Evolutionary conservation across 2,797 vertebrate species (phyloP).

Genomic region (Notoglanidium macrostoma): DNA sequence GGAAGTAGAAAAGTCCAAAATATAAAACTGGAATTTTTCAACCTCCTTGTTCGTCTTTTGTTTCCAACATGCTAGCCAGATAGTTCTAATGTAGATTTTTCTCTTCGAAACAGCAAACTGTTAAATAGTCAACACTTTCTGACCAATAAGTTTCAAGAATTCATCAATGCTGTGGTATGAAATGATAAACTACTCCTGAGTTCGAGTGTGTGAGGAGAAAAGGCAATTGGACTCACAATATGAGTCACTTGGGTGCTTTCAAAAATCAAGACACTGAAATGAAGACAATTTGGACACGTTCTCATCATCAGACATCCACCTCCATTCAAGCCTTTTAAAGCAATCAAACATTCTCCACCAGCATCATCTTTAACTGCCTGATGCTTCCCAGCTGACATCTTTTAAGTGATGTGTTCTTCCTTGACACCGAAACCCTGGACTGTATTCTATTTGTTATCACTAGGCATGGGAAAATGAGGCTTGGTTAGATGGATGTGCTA

Average conservation of each 20-base stretch:
- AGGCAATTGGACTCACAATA: neutral
- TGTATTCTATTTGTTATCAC: conserved; percentile 39
- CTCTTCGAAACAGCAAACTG: no score
- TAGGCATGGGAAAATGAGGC: conserved; percentile 56
- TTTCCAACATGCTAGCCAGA: neutral
- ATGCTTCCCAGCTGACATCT: conserved; percentile 14
- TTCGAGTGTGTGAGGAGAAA: conserved; percentile 36
- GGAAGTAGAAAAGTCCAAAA: neutral
- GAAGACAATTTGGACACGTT: neutral
- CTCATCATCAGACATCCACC: conserved; percentile 5
- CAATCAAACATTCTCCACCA: conserved; percentile 12
- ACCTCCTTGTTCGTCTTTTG: neutral
- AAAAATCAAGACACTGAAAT: neutral
- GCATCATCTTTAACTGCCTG: conserved; percentile 21
- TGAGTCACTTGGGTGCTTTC: neutral
- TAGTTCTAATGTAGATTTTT: neutral
- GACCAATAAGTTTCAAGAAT: neutral
- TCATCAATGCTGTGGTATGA: neutral
- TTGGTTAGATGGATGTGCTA: conserved; percentile 48
- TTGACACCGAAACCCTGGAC: conserved; percentile 27
- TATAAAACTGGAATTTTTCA: neutral
- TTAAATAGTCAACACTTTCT: neutral
- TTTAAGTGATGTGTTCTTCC: neutral
- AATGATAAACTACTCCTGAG: conserved; percentile 29
- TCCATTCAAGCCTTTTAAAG: neutral